A percentile compares a stretch with the other conserved stretches of the same genome.
phyloP scores from a whole-genome alignment of 1,140 invertebrate genomes.

The Lepidurus couesii region DNA sequence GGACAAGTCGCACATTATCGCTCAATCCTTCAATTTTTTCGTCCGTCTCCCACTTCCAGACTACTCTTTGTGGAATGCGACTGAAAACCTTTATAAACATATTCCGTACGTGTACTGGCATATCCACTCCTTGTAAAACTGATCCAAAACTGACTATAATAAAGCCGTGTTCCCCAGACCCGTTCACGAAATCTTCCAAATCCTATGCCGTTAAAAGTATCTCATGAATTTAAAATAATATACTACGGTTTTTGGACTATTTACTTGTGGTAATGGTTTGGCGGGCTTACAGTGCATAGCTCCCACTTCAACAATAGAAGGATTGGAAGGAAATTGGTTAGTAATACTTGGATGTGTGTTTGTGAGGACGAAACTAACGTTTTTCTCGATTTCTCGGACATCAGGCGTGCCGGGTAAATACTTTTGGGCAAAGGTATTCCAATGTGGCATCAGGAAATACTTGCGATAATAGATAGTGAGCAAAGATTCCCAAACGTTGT shows the following conservation, averaged over 20 bases:
- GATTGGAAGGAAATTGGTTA: conserved; percentile 63
- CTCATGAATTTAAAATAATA: neutral
- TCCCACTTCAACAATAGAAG: conserved; percentile 73
- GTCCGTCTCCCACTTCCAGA: conserved; percentile 50
- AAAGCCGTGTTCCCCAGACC: conserved; percentile 46
- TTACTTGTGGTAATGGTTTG: conserved; percentile 48
- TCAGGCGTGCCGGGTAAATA: conserved; percentile 43
- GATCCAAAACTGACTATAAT: conserved; percentile 65
- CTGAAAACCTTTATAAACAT: conserved; percentile 49
- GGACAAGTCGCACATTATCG: conserved; percentile 38
- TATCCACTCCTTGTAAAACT: conserved; percentile 63
- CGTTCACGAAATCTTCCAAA: conserved; percentile 38
- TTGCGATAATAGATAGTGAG: neutral
- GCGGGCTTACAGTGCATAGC: conserved; percentile 72
- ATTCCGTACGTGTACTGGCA: conserved; percentile 60
- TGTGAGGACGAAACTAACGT: conserved; percentile 67
- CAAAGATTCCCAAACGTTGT: conserved; percentile 44
- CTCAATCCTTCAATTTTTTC: conserved; percentile 37
- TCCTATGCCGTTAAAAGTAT: conserved; percentile 33
- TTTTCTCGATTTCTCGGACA: conserved; percentile 57
- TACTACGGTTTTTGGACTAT: neutral
- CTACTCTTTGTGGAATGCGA: conserved; percentile 47
- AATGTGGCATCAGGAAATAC: neutral
- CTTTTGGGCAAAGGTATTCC: neutral
- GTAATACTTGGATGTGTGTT: conserved; percentile 67